These are phyloP conservation scores for Stegostoma tigrinum DNA, from an alignment of 2,113 vertebrate genomes.

Conservation along the genomic window DNA sequence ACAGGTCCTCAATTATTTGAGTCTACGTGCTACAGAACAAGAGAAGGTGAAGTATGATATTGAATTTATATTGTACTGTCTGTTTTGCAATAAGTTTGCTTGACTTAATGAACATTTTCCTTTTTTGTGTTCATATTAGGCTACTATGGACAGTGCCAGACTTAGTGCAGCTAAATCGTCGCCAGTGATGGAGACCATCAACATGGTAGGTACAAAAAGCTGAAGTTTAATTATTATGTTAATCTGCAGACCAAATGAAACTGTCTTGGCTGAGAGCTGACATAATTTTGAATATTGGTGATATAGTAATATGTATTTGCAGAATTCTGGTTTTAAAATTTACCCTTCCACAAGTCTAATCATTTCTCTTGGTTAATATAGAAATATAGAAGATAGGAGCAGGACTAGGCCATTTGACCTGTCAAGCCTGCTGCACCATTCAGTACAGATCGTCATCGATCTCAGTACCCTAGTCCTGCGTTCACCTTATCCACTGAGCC, in stretches of 20 bases:
- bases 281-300: not conserved
- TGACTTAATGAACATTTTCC: not conserved
- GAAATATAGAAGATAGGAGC: no score
- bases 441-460: no score
- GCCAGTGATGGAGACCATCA: slow-evolving; percentile 98
- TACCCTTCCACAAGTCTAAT: not conserved
- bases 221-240: not conserved
- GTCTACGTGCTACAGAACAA: slow-evolving; percentile 88
- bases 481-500: no score
- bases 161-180: slow-evolving; percentile 93
- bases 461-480: no score
- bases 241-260: slow-evolving; percentile 31
- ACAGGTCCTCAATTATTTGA: slow-evolving; percentile 94
- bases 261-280: not conserved
- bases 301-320: not conserved
- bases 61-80: not conserved
- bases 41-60: slow-evolving; percentile 76
- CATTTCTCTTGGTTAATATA: not conserved
- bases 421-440: no score
- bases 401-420: no score
- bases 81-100: not conserved
- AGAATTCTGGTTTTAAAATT: not conserved
- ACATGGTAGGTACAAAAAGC: slow-evolving; percentile 69
- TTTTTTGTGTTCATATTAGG: slow-evolving; percentile 51
- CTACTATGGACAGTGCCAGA: slow-evolving; percentile 88